These are phyloP conservation scores for Hymenopus coronatus DNA, from an alignment of 2,888 invertebrate species.

Conservation along the genomic window DNA sequence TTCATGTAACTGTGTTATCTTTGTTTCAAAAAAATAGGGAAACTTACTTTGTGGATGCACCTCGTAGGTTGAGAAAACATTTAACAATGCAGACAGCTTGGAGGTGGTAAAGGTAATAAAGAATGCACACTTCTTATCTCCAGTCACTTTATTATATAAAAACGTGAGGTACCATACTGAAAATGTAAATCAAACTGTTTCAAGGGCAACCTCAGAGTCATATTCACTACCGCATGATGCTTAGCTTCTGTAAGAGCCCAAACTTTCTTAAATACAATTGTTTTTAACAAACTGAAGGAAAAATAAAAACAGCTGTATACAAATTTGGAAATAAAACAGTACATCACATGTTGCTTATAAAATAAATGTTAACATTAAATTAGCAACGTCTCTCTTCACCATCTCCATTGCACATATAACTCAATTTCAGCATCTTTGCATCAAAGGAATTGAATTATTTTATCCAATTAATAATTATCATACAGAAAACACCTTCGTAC, in stretches of 20 bases:
- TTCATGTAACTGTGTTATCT: no score
- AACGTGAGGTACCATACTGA: constrained; percentile 20
- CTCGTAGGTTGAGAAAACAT: no score
- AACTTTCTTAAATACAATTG: background rate
- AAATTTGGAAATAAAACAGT: background rate
- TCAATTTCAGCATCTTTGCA: background rate
- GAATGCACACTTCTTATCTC: background rate
- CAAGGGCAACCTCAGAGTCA: background rate
- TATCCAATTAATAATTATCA: constrained; percentile 6
- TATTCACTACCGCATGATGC: background rate
- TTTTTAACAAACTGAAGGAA: background rate
- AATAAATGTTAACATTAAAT: background rate
- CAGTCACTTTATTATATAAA: constrained; percentile 21
- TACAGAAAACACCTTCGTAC: constrained; percentile 13
- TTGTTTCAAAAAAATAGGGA: no score
- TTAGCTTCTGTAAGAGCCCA: background rate
- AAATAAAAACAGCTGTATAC: background rate
- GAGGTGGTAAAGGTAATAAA: background rate
- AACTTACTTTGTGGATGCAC: no score
- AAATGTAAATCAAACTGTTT: constrained; percentile 6
- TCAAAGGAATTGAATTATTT: background rate
- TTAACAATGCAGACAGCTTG: no score
- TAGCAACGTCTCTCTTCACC: background rate
- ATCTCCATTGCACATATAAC: background rate
- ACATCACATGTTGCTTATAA: background rate